Evolutionary conservation across 2,797 vertebrate genomes (phyloP), one percentile per base, ranked within the genome.

Genomic region (Pantherophis alleghaniensis): DNA sequence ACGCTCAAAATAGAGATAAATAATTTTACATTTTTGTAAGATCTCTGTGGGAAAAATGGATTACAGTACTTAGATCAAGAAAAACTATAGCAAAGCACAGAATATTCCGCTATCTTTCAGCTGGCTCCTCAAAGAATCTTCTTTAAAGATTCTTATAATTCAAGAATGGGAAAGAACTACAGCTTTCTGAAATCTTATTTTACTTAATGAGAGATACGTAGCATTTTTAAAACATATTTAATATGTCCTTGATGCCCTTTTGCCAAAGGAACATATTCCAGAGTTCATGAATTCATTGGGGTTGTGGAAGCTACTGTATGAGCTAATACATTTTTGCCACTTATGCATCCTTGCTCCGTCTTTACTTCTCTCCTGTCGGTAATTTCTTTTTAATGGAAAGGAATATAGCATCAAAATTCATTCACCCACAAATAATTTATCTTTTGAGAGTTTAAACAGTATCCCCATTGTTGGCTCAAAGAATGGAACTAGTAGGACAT

Each of bases 361-460:
- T 74, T 74, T 86, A 69, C 42, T 88, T 61, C 28, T 59, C 18
- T 61, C 24, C 42, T 88, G 22, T 83, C 16, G 0, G 0, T 91
- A 91, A 26, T 60, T 69, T 79, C 86, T 90, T 56, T 92, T 94
- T 83, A 90, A 89, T 93, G 24, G 16, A 9, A 89, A 88, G 56
- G 90, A 92, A 79, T 42, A 61, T 60, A 0, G 32, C 89, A 93
- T 63, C 79, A 88, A 74, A 93, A 94, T 74, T 91, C 0, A 1
- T 63, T 95, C 96, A 97, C 97, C 97, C 97, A 96, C 97, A 97
- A 96, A 97, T 95, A 96, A 95, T 97, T 96, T 74, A 37, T 60
- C 95, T 95, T 97, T 97, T 98, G 97, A 97, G 97, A 97, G 97
- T 96, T 97, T 96, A 97, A 97, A 97, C 97, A 97, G 96, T 97